These are phyloP conservation scores for Schizopygopsis pylzovi DNA, from an alignment of 2,797 vertebrate genomes.

Conservation along the genomic window DNA sequence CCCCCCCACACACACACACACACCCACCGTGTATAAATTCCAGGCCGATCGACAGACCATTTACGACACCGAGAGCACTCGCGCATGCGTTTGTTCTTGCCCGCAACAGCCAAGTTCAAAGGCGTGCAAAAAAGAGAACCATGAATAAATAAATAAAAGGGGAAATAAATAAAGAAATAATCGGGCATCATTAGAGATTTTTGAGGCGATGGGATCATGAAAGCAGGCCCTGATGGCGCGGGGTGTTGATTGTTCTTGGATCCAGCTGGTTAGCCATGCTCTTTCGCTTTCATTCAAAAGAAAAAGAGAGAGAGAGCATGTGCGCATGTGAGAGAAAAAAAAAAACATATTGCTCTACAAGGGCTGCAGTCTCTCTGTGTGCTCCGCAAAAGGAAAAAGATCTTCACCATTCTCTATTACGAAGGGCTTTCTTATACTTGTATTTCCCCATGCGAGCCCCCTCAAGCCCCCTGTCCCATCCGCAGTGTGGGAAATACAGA, in stretches of 20 bases:
- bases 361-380: neutral
- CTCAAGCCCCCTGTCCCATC: conserved; percentile 10
- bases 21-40: conserved; percentile 67
- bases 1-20: conserved; percentile 14
- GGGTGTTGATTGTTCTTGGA: conserved; percentile 53
- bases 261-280: conserved; percentile 58
- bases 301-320: conserved; percentile 13
- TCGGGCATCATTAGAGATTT: conserved; percentile 54
- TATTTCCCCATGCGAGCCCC: neutral
- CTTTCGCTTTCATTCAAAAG: conserved; percentile 52
- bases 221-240: conserved; percentile 38
- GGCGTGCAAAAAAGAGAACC: conserved; percentile 18
- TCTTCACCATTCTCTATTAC: conserved; percentile 29
- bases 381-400: conserved; percentile 30
- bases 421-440: conserved; percentile 22
- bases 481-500: conserved; percentile 21
- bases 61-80: conserved; percentile 62
- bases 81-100: conserved; percentile 53
- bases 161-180: conserved; percentile 61
- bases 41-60: conserved; percentile 68
- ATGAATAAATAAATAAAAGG: conserved; percentile 52
- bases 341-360: conserved; percentile 22
- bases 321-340: neutral
- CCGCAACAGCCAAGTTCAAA: conserved; percentile 55
- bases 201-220: conserved; percentile 47